Evolutionary conservation across 2,113 vertebrate genomes (phyloP).

Genomic region (Anolis sagrei): DNA sequence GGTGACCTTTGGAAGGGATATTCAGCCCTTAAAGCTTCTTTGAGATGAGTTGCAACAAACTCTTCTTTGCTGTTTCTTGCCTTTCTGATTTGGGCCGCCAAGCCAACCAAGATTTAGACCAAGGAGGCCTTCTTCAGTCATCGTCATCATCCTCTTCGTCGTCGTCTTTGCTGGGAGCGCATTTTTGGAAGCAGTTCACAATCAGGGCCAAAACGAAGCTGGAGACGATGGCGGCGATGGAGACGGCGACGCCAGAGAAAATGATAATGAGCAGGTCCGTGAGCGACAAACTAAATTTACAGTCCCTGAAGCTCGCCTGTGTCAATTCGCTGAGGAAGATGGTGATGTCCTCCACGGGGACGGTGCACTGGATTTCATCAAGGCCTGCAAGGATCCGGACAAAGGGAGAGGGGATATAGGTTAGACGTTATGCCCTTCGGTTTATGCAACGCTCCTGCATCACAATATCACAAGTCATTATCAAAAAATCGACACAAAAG

Average conservation of each 20-base stretch:
- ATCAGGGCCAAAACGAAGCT: slow-evolving; percentile 97
- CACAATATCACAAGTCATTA: too few species aligned
- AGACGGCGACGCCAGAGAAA: slow-evolving; percentile 97
- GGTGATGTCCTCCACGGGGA: slow-evolving; percentile 87
- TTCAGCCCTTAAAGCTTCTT: background rate
- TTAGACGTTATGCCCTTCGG: background rate
- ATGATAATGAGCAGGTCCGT: slow-evolving; percentile 97
- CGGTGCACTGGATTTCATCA: slow-evolving; percentile 91
- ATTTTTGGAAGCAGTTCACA: slow-evolving; percentile 97
- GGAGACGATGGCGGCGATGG: slow-evolving; percentile 94
- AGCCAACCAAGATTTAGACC: background rate
- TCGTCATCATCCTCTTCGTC: slow-evolving; percentile 90
- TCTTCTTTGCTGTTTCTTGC: background rate
- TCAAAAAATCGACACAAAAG: too few species aligned
- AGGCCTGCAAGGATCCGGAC: slow-evolving; percentile 78
- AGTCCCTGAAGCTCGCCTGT: slow-evolving; percentile 95
- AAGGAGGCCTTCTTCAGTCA: slow-evolving; percentile 57
- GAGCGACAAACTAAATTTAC: slow-evolving; percentile 91
- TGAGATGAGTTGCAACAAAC: background rate
- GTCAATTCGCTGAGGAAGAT: slow-evolving; percentile 91
- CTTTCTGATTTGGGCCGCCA: slow-evolving; percentile 22
- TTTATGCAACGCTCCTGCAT: background rate
- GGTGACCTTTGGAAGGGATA: background rate
- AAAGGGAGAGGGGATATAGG: background rate
- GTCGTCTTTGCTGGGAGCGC: slow-evolving; percentile 89